Percentiles rank a stretch among this genome's conserved stretches.
These are phyloP conservation scores for Rotaria magnacalcarata DNA, from an alignment of 2,888 invertebrate species.

Conservation along the genomic window DNA sequence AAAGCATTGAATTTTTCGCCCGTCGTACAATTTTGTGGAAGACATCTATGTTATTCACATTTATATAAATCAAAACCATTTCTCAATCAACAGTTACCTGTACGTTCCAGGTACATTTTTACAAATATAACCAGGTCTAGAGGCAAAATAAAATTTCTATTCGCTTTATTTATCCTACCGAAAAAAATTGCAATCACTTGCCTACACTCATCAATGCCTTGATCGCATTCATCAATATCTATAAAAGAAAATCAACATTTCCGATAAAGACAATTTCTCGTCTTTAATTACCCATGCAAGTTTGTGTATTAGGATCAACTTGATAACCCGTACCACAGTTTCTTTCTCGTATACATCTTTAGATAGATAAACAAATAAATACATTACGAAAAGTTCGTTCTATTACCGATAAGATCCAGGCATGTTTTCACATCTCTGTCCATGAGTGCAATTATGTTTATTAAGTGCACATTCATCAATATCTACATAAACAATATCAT, in stretches of 20 bases:
- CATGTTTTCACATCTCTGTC: slow-evolving; percentile 45
- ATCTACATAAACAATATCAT: slow-evolving; percentile 9
- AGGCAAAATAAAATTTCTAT: background rate
- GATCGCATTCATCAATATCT: slow-evolving; percentile 40
- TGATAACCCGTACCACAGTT: slow-evolving; percentile 46
- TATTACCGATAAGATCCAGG: slow-evolving; percentile 40
- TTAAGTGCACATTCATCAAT: slow-evolving; percentile 43
- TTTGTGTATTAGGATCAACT: slow-evolving; percentile 42
- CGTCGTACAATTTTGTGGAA: slow-evolving; percentile 38
- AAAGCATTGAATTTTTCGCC: slow-evolving; percentile 41
- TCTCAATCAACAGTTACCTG: slow-evolving; percentile 28
- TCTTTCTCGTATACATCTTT: slow-evolving; percentile 46
- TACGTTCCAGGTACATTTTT: slow-evolving; percentile 44
- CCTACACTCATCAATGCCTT: slow-evolving; percentile 44
- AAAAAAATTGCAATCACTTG: background rate
- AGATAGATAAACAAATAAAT: background rate
- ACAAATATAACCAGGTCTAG: slow-evolving; percentile 44
- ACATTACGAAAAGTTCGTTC: too few relatives aligned
- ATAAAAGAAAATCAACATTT: background rate
- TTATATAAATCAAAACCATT: too few relatives aligned
- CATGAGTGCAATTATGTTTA: slow-evolving; percentile 42
- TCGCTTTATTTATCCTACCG: background rate
- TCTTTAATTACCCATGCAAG: slow-evolving; percentile 36
- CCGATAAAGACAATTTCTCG: background rate
- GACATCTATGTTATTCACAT: slow-evolving; percentile 33